Base-by-base conservation (phyloP, 2,113 vertebrate genomes). In the Dascyllus trimaculatus region DNA sequence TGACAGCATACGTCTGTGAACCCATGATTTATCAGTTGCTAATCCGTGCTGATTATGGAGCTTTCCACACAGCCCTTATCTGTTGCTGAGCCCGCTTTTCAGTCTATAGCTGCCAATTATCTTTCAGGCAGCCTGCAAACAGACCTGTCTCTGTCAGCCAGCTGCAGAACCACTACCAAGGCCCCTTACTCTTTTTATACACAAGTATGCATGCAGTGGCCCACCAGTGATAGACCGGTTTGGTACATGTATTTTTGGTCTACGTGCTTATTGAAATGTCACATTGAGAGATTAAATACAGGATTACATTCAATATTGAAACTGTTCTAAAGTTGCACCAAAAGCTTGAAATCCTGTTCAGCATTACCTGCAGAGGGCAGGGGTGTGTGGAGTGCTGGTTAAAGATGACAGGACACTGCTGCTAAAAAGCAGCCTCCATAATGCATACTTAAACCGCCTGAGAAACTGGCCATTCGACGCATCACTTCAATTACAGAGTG, bases 11-110 rank as follows among this genome's bases (percentile, higher is more conserved):
- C 88, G 91, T 86, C 68, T 80, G 80, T 87, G 86, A 90, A 88
- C 81, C 78, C 80, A 26, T 90, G 87, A 93, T 93, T 93, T 93
- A 93, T 94, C 90, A 88, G 92, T 92, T 79, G 85, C 91, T 95
- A 95, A 95, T 94, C 93, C 93, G 29, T 57, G 89, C 88, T 92
- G 92, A 93, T 93, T 89, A 89, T 73, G 81, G 81, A 92, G 93
- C 90, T 93, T 90, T 91, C 82, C 89, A 85, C 84, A 74, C 81
- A 75, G 80, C 84, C 80, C 92, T 93, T 93, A 94, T 94, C 93
- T 92, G 89, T 89, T 90, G 90, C 89, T 92, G 90, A 93, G 90
- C 88, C 88, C 76, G 82, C 92, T 94, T 91, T 92, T 91, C 86
- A 91, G 89, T 94, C 82, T 80, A 43, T 64, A 88, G 90, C 87